Evolutionary conservation across 2,888 invertebrate species (phyloP).

Genomic region (Metacarcinus magister): DNA sequence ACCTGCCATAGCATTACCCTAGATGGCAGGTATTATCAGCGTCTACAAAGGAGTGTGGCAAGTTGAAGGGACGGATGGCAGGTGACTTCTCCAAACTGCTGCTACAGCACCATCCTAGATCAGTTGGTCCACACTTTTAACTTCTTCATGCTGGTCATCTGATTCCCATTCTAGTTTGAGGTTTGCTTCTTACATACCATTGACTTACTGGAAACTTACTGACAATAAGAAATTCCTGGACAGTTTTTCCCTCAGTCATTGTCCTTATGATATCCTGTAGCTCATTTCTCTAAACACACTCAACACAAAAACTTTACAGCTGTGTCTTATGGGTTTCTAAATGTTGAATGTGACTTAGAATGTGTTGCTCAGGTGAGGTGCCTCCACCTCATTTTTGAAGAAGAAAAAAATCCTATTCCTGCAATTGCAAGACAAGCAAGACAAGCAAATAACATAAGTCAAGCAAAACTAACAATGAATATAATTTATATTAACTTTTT

Average conservation of each 20-base stretch:
- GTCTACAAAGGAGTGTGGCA: neutral
- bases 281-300: neutral
- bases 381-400: neutral
- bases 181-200: neutral
- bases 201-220: neutral
- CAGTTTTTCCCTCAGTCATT: neutral
- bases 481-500: neutral
- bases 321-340: slow-evolving; percentile 27
- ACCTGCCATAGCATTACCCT: neutral
- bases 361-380: neutral
- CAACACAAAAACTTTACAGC: neutral
- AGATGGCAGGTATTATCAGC: neutral
- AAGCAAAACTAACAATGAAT: too few relatives aligned
- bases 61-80: neutral
- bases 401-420: too few relatives aligned
- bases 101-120: neutral
- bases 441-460: neutral
- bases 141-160: slow-evolving; percentile 11
- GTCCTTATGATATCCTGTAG: neutral
- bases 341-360: neutral
- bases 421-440: too few relatives aligned
- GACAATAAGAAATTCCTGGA: neutral
- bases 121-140: neutral
- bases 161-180: neutral
- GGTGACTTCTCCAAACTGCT: neutral